phyloP scores from a whole-genome alignment of 2,888 invertebrate genomes.

The Lycia hirtaria region DNA sequence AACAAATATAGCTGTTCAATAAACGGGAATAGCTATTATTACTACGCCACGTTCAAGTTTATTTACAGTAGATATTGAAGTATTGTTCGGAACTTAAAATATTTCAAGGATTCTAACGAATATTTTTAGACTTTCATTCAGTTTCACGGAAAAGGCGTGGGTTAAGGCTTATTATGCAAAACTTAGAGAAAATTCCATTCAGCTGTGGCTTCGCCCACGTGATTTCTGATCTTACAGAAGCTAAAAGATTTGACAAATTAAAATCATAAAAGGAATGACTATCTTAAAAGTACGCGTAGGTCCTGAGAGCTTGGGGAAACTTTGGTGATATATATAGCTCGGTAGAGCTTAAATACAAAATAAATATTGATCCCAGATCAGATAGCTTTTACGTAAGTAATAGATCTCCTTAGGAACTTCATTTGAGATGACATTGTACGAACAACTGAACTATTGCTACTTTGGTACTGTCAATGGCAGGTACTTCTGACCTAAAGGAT shows the following conservation, averaged over 20 bases:
- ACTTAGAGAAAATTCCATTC: background rate
- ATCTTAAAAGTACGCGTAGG: background rate
- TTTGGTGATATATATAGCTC: background rate
- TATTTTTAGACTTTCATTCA: background rate
- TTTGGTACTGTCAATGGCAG: too few relatives aligned
- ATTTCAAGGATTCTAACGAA: background rate
- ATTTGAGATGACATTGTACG: too few relatives aligned
- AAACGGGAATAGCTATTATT: slow-evolving; percentile 29
- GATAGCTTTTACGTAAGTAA: too few relatives aligned
- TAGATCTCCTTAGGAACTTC: too few relatives aligned
- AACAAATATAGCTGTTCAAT: slow-evolving; percentile 20
- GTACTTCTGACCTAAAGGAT: too few relatives aligned
- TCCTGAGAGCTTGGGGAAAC: background rate
- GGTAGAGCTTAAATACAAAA: background rate
- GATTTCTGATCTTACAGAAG: background rate
- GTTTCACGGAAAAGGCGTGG: background rate
- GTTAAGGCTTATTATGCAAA: slow-evolving; percentile 1
- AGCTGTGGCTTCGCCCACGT: background rate
- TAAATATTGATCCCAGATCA: too few relatives aligned
- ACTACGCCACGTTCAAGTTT: slow-evolving; percentile 14
- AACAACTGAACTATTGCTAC: too few relatives aligned
- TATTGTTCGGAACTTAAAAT: background rate
- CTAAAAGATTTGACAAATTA: background rate
- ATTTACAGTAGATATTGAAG: slow-evolving; percentile 2
- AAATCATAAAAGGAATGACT: slow-evolving; percentile 5